Conservation (phyloP, 2,888 invertebrate genomes). For the Ectemnius continuus region DNA sequence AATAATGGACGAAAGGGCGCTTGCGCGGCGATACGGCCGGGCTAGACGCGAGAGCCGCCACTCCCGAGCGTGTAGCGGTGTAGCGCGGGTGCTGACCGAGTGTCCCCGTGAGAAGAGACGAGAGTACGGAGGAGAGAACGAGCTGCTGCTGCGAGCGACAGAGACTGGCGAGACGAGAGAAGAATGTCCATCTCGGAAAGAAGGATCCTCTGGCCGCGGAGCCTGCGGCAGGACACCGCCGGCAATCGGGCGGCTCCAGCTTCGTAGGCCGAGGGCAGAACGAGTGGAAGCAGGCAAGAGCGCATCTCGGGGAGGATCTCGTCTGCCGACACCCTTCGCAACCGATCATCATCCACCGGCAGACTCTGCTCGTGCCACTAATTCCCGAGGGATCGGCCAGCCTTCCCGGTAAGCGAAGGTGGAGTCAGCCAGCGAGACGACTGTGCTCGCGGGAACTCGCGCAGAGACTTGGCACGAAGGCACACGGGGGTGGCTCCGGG, state of each 20-base stretch:
- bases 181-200: slow-evolving; percentile 66
- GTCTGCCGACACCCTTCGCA: slow-evolving; percentile 46
- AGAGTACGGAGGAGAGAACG: slow-evolving; percentile 33
- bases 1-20: slow-evolving; percentile 69
- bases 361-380: slow-evolving; percentile 26
- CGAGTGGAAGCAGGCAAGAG: slow-evolving; percentile 20
- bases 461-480: slow-evolving; percentile 9
- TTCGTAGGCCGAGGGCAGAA: slow-evolving; percentile 66
- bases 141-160: background rate
- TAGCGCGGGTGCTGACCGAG: slow-evolving; percentile 77
- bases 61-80: slow-evolving; percentile 78
- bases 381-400: slow-evolving; percentile 16
- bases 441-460: slow-evolving; percentile 1
- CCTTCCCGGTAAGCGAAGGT: slow-evolving; percentile 25
- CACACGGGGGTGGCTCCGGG: background rate
- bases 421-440: slow-evolving; percentile 16
- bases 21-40: slow-evolving; percentile 75
- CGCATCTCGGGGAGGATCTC: slow-evolving; percentile 41
- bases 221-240: slow-evolving; percentile 79
- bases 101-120: slow-evolving; percentile 60
- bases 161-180: slow-evolving; percentile 21
- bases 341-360: slow-evolving; percentile 25
- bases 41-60: slow-evolving; percentile 79
- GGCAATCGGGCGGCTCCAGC: slow-evolving; percentile 81
- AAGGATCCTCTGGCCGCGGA: slow-evolving; percentile 78